Evolutionary conservation across 2,797 vertebrate genomes (phyloP), one percentile per base, ranked within the genome.

Genomic region (Hemibagrus guttatus): DNA sequence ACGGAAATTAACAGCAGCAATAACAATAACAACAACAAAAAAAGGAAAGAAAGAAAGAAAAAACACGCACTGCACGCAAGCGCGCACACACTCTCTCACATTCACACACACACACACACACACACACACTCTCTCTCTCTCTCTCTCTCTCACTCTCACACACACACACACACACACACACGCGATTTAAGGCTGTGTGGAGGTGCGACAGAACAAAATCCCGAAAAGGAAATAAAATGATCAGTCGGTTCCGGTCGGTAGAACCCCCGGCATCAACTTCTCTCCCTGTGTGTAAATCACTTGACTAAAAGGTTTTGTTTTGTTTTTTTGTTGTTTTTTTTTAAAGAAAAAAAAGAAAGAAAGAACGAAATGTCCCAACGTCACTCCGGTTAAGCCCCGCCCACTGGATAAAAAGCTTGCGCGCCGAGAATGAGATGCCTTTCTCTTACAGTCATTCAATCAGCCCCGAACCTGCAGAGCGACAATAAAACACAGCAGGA

Each of bases 311-410:
- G 17, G 11, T 81, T 81, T 63, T 93, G 92, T 92, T 52, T 75
- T n/a, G 35, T 13, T 56, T 49, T 12, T 28, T 16, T 28, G 28
- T 63, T 63, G 7, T 69, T 39, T 68, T n/a, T 69, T 69, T 66
- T 31, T 17, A 2, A 92, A 75, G 90, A 92, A 85, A 90, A 86
- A 94, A 94, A 91, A 92, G 85, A 90, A 93, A 86, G 94, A 8
- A n/a, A 13, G 35, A 93, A 86, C 91, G 92, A 87, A 95, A 94
- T 93, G 95, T 78, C 56, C 35, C 78, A 69, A 95, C 95, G 95
- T 94, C 94, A 91, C 95, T 94, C 58, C 93, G 31, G 13, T 21
- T 87, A 96, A 95, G 96, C 95, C 85, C 96, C 96, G 95, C 95
- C 96, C 95, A 52, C 68, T 72, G 61, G 74, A 79, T 82, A 82